phyloP scores from a whole-genome alignment of 2,797 vertebrate genomes.

The Tragelaphus oryx region DNA sequence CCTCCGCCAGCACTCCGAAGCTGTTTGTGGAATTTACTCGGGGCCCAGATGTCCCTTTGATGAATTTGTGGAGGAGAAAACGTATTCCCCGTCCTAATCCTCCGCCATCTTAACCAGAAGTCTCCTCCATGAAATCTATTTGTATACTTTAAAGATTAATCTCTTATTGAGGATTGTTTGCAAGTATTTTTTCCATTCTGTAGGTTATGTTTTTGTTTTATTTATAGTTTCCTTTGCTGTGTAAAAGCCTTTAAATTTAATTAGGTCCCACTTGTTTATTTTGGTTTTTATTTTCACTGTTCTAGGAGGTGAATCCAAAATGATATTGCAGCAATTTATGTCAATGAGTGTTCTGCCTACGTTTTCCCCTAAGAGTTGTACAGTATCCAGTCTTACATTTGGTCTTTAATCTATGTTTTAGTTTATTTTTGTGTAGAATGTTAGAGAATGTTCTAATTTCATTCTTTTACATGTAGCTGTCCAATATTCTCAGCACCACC shows the following conservation, averaged over 20 bases:
- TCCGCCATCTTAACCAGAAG: no score
- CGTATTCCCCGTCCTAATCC: no score
- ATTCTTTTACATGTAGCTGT: background rate
- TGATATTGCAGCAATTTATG: background rate
- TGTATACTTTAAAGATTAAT: no score
- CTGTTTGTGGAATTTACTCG: no score
- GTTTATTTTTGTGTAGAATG: background rate
- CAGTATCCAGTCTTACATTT: background rate
- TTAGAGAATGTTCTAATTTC: background rate
- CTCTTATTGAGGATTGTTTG: background rate
- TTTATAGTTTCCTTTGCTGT: background rate
- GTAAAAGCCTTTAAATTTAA: background rate
- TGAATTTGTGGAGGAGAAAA: no score
- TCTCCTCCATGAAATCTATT: no score
- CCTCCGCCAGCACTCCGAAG: no score
- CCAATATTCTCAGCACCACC: background rate
- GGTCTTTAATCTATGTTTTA: background rate
- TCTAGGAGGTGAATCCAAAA: background rate
- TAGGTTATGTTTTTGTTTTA: background rate
- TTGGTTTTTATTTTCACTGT: background rate
- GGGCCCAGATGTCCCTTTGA: no score
- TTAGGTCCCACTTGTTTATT: background rate
- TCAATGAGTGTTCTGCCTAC: background rate
- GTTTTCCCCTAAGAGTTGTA: background rate
- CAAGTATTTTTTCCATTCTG: background rate